Conservation (phyloP, 2,797 vertebrate genomes). For the Sphenopsis melanotis region DNA sequence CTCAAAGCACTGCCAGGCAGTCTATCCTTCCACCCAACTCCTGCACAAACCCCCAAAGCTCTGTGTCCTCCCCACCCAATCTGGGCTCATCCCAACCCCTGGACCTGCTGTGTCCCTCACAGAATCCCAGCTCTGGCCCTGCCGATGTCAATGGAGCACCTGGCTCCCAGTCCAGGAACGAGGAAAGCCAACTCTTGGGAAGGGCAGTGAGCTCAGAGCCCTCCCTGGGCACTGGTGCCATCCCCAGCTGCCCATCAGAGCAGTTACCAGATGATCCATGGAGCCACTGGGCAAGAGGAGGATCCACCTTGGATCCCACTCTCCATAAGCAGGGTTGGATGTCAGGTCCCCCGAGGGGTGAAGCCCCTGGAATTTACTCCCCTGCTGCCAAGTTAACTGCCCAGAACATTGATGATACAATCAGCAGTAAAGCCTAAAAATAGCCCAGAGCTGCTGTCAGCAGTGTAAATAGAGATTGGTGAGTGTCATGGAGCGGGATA, state of each 20-base stretch:
- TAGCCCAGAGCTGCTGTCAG: slow-evolving; percentile 43
- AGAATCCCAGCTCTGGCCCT: background rate
- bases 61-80: background rate
- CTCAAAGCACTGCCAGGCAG: too few relatives aligned
- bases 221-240: background rate
- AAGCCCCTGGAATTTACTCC: background rate
- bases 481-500: background rate
- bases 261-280: background rate
- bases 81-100: background rate
- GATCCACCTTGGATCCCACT: background rate
- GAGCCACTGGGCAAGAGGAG: background rate
- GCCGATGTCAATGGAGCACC: background rate
- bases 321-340: background rate
- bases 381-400: slow-evolving; percentile 51
- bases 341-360: background rate
- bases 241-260: background rate
- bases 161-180: background rate
- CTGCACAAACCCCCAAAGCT: background rate
- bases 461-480: slow-evolving; percentile 20
- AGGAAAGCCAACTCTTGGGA: background rate
- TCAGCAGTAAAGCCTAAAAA: slow-evolving; percentile 56
- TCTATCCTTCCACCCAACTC: accelerated
- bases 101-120: too few relatives aligned
- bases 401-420: slow-evolving; percentile 38
- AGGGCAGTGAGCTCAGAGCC: background rate